A percentile compares a stretch with the other conserved stretches of the same genome.
These are phyloP conservation scores for Eumeta japonica DNA, from an alignment of 1,140 invertebrate species.

Conservation along the genomic window DNA sequence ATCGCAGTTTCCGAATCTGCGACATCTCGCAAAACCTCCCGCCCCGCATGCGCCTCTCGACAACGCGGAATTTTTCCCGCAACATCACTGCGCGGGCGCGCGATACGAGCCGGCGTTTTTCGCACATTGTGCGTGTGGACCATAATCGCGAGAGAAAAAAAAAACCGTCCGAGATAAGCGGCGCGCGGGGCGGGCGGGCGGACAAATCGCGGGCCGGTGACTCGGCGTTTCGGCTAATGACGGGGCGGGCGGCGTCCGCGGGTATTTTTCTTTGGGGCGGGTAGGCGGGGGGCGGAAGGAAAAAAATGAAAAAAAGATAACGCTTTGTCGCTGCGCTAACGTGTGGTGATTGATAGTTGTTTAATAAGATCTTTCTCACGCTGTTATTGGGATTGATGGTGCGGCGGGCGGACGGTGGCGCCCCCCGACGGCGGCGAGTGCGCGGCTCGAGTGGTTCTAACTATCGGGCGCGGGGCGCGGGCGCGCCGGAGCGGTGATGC, in stretches of 20 bases:
- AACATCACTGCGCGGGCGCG: too few relatives aligned
- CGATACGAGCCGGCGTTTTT: conserved; percentile 31
- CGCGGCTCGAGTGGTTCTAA: too few relatives aligned
- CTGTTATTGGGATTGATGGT: conserved; percentile 51
- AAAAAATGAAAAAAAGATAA: conserved; percentile 20
- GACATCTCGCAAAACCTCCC: conserved; percentile 16
- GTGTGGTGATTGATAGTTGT: conserved; percentile 28
- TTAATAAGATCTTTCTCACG: conserved; percentile 47
- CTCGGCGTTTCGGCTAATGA: conserved; percentile 42
- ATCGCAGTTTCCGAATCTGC: neutral
- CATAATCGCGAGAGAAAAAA: conserved; percentile 37
- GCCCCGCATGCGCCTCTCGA: conserved; percentile 41
- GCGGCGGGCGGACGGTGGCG: too few relatives aligned
- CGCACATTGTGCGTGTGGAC: conserved; percentile 46
- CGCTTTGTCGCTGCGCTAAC: conserved; percentile 37
- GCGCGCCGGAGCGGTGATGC: too few relatives aligned
- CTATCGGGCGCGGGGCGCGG: too few relatives aligned
- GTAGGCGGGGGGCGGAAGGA: conserved; percentile 20
- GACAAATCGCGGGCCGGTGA: conserved; percentile 49
- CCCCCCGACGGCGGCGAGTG: too few relatives aligned
- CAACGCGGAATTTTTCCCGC: conserved; percentile 40
- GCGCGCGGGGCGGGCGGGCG: too few relatives aligned
- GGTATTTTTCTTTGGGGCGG: too few relatives aligned
- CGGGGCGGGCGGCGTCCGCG: conserved; percentile 38
- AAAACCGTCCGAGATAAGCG: too few relatives aligned